Conservation (phyloP, 2,797 vertebrate species). For the Gymnocypris eckloni region DNA sequence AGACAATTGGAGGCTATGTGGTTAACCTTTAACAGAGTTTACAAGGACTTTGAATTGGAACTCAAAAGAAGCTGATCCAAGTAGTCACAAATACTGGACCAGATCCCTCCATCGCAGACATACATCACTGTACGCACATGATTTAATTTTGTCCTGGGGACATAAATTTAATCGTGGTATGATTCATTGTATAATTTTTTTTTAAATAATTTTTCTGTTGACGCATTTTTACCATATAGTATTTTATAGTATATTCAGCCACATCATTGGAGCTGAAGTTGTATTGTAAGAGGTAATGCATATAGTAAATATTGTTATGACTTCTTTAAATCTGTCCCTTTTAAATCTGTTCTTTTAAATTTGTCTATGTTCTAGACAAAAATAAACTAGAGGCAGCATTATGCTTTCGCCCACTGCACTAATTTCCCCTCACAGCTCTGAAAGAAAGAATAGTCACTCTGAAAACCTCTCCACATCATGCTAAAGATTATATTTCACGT, state of each 20-base stretch:
- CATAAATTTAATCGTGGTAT: neutral
- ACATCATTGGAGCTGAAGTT: neutral
- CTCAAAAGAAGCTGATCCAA: constrained; percentile 15
- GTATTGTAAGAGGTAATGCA: neutral
- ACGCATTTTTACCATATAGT: neutral
- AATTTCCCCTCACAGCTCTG: constrained; percentile 5
- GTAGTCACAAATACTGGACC: neutral
- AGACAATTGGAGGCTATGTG: neutral
- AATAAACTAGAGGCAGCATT: neutral
- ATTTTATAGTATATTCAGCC: neutral
- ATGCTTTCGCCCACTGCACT: neutral
- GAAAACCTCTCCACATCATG: constrained; percentile 7
- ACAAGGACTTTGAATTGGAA: constrained; percentile 52
- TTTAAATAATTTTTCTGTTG: neutral
- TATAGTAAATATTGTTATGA: neutral
- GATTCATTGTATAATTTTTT: neutral
- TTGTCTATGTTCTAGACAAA: neutral
- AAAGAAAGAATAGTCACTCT: constrained; percentile 11
- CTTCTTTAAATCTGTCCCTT: constrained; percentile 7
- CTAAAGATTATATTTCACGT: constrained; percentile 42
- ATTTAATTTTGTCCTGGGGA: neutral
- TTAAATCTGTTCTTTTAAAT: too few species aligned
- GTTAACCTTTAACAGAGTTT: constrained; percentile 56
- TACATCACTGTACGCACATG: neutral
- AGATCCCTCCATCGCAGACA: neutral